Percentiles rank a stretch among this genome's conserved stretches.
These are phyloP conservation scores for Zoanthus sansibaricus DNA, from an alignment of 92 coral and sea anemone genomes.

Conservation along the genomic window DNA sequence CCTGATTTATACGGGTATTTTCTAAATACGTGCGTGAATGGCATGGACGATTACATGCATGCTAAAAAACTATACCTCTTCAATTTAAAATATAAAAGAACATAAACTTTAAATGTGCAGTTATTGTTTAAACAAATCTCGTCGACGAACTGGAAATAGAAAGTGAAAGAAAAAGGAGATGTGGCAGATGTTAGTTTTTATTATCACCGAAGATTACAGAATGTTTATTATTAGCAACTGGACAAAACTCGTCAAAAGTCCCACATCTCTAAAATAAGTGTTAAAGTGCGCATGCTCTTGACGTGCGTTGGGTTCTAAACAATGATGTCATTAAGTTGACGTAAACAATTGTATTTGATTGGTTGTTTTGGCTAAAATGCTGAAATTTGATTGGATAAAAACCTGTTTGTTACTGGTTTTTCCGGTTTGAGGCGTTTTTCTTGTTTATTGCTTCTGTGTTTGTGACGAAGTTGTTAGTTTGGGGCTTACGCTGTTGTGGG, in stretches of 20 bases:
- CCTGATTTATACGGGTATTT: too few species aligned
- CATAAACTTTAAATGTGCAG: too few species aligned
- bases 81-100: too few species aligned
- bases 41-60: too few species aligned
- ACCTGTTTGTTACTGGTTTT: slow-evolving; percentile 68
- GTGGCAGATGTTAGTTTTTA: too few species aligned
- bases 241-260: background rate
- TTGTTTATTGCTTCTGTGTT: slow-evolving; percentile 51
- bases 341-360: slow-evolving; percentile 46
- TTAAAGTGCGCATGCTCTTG: background rate
- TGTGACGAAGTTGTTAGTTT: slow-evolving; percentile 65
- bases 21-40: too few species aligned
- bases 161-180: too few species aligned
- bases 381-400: slow-evolving; percentile 71
- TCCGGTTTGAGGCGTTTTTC: slow-evolving; percentile 57
- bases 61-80: too few species aligned
- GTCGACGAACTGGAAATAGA: too few species aligned
- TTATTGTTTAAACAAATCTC: too few species aligned
- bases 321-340: slow-evolving; percentile 65
- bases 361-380: slow-evolving; percentile 41
- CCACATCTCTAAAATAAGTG: background rate
- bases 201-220: background rate
- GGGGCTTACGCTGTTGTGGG: background rate
- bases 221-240: background rate
- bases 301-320: slow-evolving; percentile 15